A percentile compares a stretch with the other conserved stretches of the same genome.
Evolutionary conservation across 2,888 invertebrate species (phyloP).

Genomic region (Ypsolopha sequella): DNA sequence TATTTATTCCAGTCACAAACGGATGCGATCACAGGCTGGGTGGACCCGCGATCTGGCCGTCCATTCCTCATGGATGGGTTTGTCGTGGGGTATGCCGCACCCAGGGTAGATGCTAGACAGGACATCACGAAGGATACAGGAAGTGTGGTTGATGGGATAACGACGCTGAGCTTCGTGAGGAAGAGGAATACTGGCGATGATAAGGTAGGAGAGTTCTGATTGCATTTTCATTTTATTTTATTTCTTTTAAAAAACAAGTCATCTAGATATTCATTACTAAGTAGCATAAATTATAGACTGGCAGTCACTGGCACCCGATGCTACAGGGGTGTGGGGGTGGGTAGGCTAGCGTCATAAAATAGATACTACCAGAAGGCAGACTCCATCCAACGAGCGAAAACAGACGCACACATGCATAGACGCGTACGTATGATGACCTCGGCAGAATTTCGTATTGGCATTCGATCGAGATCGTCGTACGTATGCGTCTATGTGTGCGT

Average conservation of each 20-base stretch:
- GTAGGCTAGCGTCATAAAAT: too few species aligned
- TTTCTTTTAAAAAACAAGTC: not conserved
- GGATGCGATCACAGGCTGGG: slow-evolving; percentile 91
- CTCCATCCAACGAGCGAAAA: too few species aligned
- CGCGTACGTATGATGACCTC: too few species aligned
- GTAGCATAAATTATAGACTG: too few species aligned
- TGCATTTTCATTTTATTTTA: not conserved
- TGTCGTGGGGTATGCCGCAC: slow-evolving; percentile 83
- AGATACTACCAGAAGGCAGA: too few species aligned
- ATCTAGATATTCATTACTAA: not conserved
- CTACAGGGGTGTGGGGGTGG: too few species aligned
- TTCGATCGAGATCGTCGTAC: too few species aligned
- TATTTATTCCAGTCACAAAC: slow-evolving; percentile 77
- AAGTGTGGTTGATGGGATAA: slow-evolving; percentile 79
- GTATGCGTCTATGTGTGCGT: too few species aligned
- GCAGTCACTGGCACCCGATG: too few species aligned
- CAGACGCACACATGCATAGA: too few species aligned
- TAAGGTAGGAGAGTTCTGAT: slow-evolving; percentile 27
- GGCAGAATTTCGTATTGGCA: too few species aligned
- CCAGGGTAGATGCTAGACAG: slow-evolving; percentile 79
- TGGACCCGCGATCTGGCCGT: slow-evolving; percentile 80
- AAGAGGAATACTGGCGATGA: slow-evolving; percentile 81
- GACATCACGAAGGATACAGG: slow-evolving; percentile 80
- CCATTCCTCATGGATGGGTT: slow-evolving; percentile 92
- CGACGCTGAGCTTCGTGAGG: slow-evolving; percentile 82